These are phyloP conservation scores for Micrastur ruficollis DNA, from an alignment of 2,797 vertebrate genomes.

Conservation along the genomic window DNA sequence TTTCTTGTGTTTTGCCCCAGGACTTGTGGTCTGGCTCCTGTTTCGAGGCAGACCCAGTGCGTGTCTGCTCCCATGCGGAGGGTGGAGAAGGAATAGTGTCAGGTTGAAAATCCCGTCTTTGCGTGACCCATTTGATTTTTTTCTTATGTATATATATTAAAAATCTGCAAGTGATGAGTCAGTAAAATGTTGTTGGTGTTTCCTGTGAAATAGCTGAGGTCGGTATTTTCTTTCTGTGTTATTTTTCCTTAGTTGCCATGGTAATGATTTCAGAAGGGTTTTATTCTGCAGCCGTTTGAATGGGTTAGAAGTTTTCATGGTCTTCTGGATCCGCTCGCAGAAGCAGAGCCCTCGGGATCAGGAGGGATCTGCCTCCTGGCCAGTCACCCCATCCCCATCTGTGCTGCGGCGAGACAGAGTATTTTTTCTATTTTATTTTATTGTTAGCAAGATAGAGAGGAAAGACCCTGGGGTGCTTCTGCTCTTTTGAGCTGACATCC, in stretches of 20 bases:
- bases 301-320: conserved; percentile 18
- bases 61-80: not conserved
- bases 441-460: not conserved
- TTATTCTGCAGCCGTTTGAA: conserved; percentile 35
- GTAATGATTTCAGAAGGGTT: conserved; percentile 56
- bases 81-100: not conserved
- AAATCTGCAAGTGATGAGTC: conserved; percentile 65
- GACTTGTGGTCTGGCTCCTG: not conserved
- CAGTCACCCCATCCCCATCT: not conserved
- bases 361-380: not conserved
- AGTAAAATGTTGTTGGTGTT: conserved; percentile 62
- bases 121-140: conserved; percentile 1
- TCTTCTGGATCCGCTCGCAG: not conserved
- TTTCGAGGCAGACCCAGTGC: not conserved
- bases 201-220: conserved; percentile 69
- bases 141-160: conserved; percentile 26
- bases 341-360: not conserved
- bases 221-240: conserved; percentile 50
- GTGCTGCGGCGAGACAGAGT: not conserved
- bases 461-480: not conserved
- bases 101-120: not conserved
- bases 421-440: not conserved
- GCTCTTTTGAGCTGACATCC: not conserved
- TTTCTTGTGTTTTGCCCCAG: not conserved
- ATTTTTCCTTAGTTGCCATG: conserved; percentile 68